Base-by-base conservation (phyloP, 2,797 vertebrate species). In the Pyrocephalus nanus region DNA sequence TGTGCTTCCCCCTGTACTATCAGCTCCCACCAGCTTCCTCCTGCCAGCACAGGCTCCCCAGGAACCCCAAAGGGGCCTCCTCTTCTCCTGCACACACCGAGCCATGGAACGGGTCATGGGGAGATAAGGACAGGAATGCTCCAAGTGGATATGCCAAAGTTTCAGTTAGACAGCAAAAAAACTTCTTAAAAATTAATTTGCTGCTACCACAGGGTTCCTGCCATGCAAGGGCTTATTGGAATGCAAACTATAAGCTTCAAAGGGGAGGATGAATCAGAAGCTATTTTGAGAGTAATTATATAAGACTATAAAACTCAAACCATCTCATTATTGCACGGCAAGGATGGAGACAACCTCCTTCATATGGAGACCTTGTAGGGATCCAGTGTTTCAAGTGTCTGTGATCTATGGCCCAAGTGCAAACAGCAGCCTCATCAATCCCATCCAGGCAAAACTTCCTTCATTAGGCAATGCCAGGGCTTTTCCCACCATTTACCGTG, bases 221-320 rank as follows among this genome's bases (percentile, higher is more conserved):
- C 91, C 88, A 86, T 79, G 64, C 77, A 62, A 69, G 91, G 70
- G 84, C 93, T 88, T 83, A 88, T 90, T 93, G 80, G 95, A 93
- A 95, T 94, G 93, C 91, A 82, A 97, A 97, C 94, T 78, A 79
- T 91, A 69, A 81, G 79, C 94, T 97, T 97, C 96, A 97, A 97
- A 98, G 93, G 88, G 86, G 92, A 93, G 94, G 93, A 95, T 97
- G 95, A 96, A 95, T 97, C 93, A 94, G 79, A 95, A 91, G 93
- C 65, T 94, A 93, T 97, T 97, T 96, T 95, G 85, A 94, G 95
- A 93, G 83, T 97, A 97, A 96, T 97, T 96, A 95, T 96, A 94
- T 86, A 97, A 96, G 87, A 93, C 95, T 88, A 91, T 81, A 96
- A 96, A 92, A 88, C 91, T 91, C 92, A 91, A 94, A 91, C 71